These are phyloP conservation scores for Parazoanthus swiftii DNA, from an alignment of 92 coral and sea anemone genomes.

Conservation along the genomic window DNA sequence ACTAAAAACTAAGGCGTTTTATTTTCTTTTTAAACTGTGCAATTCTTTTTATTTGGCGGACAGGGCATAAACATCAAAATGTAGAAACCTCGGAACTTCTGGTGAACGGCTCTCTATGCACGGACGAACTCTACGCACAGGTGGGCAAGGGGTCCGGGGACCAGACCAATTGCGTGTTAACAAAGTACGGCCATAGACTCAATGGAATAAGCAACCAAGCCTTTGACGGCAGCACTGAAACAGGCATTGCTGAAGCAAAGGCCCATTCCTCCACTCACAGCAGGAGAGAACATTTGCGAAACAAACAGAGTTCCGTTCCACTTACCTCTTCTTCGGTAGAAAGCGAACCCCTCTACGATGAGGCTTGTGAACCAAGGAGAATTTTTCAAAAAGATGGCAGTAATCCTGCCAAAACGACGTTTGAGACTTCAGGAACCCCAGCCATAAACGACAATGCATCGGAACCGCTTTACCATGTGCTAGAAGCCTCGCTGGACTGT, in stretches of 20 bases:
- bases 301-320: background rate
- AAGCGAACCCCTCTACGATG: conserved; percentile 29
- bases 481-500: background rate
- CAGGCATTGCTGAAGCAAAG: background rate
- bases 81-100: background rate
- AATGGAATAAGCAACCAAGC: conserved; percentile 30
- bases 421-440: conserved; percentile 8
- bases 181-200: background rate
- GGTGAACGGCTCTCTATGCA: background rate
- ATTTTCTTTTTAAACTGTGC: background rate
- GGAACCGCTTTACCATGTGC: conserved; percentile 36
- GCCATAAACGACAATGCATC: background rate
- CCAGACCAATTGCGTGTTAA: background rate
- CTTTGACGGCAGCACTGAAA: conserved; percentile 9
- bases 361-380: conserved; percentile 33
- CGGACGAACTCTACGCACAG: conserved; percentile 10
- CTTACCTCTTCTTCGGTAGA: conserved; percentile 7
- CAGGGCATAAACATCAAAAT: conserved; percentile 15
- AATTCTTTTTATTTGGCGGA: background rate
- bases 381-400: conserved; percentile 1
- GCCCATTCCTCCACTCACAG: background rate
- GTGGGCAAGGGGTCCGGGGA: background rate
- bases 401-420: background rate
- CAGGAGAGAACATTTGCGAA: background rate
- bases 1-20: no score